Base-by-base conservation (phyloP, 2,888 invertebrate species). In the Pristionchus mayeri region DNA sequence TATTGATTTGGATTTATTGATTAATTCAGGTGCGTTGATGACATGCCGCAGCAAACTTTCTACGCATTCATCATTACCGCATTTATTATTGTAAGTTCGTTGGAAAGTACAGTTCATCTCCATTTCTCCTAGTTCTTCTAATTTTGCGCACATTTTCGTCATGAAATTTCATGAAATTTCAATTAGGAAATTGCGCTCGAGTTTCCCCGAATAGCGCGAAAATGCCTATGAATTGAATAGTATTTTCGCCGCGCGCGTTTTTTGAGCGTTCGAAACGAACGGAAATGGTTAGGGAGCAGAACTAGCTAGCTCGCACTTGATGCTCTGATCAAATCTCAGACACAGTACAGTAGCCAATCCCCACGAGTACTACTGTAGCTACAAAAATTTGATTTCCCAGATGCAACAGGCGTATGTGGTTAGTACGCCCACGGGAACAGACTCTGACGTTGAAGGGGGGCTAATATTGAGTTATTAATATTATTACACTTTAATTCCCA, bases 11-110 rank as follows among this genome's bases (percentile, higher is more conserved):
- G n/a, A n/a, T n/a, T n/a, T n/a, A n/a, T n/a, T n/a, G 21, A 6
- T 6, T 57, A 11, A 57, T 57, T 57, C n/a, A 82, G 81, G 83
- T 90, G 90, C 52, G 88, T 89, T 11, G 90, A 90, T 84, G 89
- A 90, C 84, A 85, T 90, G 48, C 89, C 88, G 4, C 86, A 86
- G 71, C 85, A 85, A 71, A 84, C 89, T 9, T 89, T 90, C 82
- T 86, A 89, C 30, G 67, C 87, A 13, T 90, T 90, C 86, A 88
- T 89, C 16, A 67, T 89, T 21, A 88, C 88, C 79, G 87, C 85
- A 60, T 90, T 90, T 84, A 78, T 88, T n/a, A 54, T 90, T 87
- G 90, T 87, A 18, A 82, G 86, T 85, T 79, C 16, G 18, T 57
- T 21, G 7, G 44, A 44, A 13, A 44, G n/a, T n/a, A n/a, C n/a